A percentile compares a stretch with the other conserved stretches of the same genome.
Conservation (phyloP, 1,140 invertebrate genomes). For the Melipona quadrifasciata region DNA sequence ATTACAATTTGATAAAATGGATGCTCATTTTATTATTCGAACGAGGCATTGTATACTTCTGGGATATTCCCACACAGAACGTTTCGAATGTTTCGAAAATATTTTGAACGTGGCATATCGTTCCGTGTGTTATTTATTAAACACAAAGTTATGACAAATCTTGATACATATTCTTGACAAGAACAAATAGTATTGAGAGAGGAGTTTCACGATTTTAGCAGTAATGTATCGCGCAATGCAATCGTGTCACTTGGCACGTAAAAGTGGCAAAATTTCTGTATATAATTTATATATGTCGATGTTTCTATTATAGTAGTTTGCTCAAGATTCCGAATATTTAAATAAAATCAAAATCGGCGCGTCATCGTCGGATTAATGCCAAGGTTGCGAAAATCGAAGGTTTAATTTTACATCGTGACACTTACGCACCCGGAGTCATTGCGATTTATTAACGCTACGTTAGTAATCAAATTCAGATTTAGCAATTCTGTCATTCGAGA, state of each 20-base stretch:
- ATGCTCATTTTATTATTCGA: too few species aligned
- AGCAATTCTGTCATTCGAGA: too few species aligned
- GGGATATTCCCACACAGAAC: too few species aligned
- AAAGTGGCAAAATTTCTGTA: neutral
- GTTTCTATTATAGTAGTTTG: neutral
- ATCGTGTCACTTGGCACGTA: neutral
- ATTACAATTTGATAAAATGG: too few species aligned
- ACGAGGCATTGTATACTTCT: too few species aligned
- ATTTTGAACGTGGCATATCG: neutral
- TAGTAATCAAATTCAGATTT: neutral
- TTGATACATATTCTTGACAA: neutral
- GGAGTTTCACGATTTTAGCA: neutral
- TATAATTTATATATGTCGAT: neutral
- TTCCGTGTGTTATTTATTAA: neutral
- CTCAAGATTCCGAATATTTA: neutral
- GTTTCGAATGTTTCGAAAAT: too few species aligned
- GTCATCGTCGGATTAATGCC: too few species aligned
- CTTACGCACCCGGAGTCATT: neutral
- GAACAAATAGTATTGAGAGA: neutral
- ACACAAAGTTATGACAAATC: neutral
- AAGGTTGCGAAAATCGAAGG: neutral
- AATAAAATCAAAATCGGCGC: too few species aligned
- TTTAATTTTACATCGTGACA: neutral
- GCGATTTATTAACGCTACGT: neutral
- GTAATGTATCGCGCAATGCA: neutral